These are phyloP conservation scores for Telmatochromis brichardi DNA, from an alignment of 2,113 vertebrate genomes.

Conservation along the genomic window DNA sequence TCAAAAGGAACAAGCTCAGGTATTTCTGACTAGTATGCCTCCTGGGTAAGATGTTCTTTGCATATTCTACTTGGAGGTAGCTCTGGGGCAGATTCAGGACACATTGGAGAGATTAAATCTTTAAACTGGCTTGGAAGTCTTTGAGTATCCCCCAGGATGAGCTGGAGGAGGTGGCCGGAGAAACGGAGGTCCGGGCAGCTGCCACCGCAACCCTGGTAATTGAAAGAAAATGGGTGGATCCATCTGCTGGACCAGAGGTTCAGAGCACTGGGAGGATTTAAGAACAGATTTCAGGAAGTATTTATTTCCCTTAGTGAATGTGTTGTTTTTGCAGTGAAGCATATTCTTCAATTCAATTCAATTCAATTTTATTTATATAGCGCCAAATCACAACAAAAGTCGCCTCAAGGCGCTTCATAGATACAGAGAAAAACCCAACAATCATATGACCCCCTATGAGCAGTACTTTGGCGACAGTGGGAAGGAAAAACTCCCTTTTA, in stretches of 20 bases:
- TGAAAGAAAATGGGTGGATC: neutral
- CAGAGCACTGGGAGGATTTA: neutral
- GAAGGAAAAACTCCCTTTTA: no score
- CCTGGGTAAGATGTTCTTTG: neutral
- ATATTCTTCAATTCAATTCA: neutral
- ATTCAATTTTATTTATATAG: no score
- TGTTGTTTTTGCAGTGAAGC: conserved; percentile 2
- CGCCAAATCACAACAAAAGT: no score
- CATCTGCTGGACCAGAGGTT: neutral
- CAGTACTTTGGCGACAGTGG: no score
- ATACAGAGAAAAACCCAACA: no score
- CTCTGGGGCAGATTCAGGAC: neutral
- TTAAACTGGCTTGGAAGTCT: neutral
- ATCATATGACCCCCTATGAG: no score
- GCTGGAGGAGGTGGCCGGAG: neutral
- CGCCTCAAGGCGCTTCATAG: no score
- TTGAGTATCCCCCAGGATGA: neutral
- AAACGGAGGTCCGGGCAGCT: neutral
- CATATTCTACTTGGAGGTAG: neutral
- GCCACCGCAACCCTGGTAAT: neutral
- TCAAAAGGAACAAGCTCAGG: neutral
- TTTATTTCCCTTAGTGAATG: neutral
- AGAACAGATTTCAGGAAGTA: neutral
- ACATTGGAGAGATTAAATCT: neutral
- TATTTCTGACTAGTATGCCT: neutral